Evolutionary conservation across 2,113 vertebrate genomes (phyloP).

Genomic region (Oreochromis niloticus): DNA sequence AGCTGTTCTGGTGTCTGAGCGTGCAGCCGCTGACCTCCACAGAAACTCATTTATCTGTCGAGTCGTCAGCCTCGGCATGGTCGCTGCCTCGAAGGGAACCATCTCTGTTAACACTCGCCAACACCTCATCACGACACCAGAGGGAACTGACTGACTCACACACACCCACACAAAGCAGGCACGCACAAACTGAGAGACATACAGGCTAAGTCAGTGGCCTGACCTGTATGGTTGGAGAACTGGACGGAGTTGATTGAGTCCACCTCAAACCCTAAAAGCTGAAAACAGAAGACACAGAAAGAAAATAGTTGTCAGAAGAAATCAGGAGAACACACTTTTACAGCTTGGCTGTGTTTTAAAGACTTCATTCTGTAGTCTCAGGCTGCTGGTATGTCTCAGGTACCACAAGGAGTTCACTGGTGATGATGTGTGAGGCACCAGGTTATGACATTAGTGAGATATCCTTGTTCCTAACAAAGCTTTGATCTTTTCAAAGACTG

Average conservation of each 20-base stretch:
- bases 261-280: slow-evolving; percentile 97
- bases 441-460: not conserved
- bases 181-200: not conserved
- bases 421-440: not conserved
- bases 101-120: not conserved
- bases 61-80: not conserved
- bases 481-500: rapidly evolving
- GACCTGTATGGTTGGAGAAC: slow-evolving; percentile 99
- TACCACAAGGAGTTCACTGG: not conserved
- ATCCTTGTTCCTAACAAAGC: not conserved
- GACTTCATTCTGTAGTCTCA: rapidly evolving
- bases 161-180: slow-evolving; percentile 18
- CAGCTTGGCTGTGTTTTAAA: not conserved
- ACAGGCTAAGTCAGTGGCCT: not conserved
- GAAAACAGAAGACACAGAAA: slow-evolving; percentile 6
- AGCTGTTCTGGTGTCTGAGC: not conserved
- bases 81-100: not conserved
- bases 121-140: slow-evolving; percentile 6
- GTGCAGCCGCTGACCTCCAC: not conserved
- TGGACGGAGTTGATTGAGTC: slow-evolving; percentile 97
- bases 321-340: not conserved
- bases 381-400: not conserved
- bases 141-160: slow-evolving; percentile 18
- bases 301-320: not conserved
- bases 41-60: not conserved